These are phyloP conservation scores for Pseudoips prasinana DNA, from an alignment of 2,888 invertebrate genomes.

Conservation along the genomic window DNA sequence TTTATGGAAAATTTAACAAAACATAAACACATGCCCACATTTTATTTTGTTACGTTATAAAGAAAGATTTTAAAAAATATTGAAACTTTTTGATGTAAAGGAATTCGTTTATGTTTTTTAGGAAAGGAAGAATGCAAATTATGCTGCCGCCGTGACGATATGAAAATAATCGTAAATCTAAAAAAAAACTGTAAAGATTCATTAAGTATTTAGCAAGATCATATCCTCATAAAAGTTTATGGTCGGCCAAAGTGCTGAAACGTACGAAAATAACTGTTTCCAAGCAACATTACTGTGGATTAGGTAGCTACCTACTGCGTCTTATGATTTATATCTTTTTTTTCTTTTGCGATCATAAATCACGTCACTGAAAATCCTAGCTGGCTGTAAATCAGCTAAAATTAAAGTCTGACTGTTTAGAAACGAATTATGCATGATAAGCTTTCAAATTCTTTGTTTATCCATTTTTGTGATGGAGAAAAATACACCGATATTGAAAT, in stretches of 20 bases:
- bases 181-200: conserved; percentile 26
- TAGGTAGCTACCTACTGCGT: background rate
- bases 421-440: conserved; percentile 4
- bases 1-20: too few relatives aligned
- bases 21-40: too few relatives aligned
- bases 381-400: conserved; percentile 6
- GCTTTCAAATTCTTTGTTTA: conserved; percentile 1
- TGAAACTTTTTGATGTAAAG: too few relatives aligned
- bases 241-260: conserved; percentile 54
- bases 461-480: background rate
- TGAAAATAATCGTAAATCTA: conserved; percentile 30
- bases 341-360: background rate
- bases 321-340: conserved; percentile 18
- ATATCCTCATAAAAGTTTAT: conserved; percentile 65
- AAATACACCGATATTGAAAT: too few relatives aligned
- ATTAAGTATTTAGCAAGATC: conserved; percentile 47
- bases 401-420: conserved; percentile 3
- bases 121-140: too few relatives aligned
- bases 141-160: conserved; percentile 3
- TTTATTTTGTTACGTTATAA: too few relatives aligned
- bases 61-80: too few relatives aligned
- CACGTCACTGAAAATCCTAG: background rate
- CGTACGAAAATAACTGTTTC: conserved; percentile 51
- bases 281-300: conserved; percentile 27
- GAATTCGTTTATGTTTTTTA: too few relatives aligned